These are phyloP conservation scores for Sinella curviseta DNA, from an alignment of 1,140 invertebrate species.

Conservation along the genomic window DNA sequence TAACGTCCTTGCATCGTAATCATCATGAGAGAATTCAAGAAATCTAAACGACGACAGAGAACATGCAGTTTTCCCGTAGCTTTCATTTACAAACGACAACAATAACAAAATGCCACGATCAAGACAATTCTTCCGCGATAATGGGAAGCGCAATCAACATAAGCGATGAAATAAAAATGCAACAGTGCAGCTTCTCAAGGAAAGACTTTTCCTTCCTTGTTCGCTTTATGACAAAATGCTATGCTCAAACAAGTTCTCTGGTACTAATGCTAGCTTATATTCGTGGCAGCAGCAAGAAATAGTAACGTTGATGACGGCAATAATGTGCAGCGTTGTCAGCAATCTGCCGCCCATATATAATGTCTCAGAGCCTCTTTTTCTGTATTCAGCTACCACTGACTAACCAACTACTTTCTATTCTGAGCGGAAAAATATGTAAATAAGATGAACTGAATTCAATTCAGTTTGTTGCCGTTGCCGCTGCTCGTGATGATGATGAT, in stretches of 20 bases:
- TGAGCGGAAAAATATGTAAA: conserved; percentile 27
- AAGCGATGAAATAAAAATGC: not conserved
- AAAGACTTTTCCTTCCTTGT: no score
- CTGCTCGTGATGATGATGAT: not conserved
- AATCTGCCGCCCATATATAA: not conserved
- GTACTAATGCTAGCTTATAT: no score
- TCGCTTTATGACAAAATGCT: no score
- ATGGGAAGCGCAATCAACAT: not conserved
- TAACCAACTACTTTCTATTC: conserved; percentile 18
- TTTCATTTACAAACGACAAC: not conserved
- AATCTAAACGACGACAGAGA: not conserved
- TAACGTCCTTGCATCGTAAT: not conserved
- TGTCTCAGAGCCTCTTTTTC: not conserved
- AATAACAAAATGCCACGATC: not conserved
- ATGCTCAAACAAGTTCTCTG: no score
- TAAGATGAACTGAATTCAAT: conserved; percentile 22
- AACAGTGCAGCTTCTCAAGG: no score
- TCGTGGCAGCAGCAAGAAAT: no score
- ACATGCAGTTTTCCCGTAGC: not conserved
- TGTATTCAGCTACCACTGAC: not conserved
- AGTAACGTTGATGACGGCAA: not conserved
- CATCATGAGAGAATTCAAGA: no score
- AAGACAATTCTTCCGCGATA: not conserved
- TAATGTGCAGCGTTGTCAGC: conserved; percentile 11
- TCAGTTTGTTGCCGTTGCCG: conserved; percentile 2